These are phyloP conservation scores for Helobdella robusta DNA, from an alignment of 2,888 invertebrate genomes.

Conservation along the genomic window DNA sequence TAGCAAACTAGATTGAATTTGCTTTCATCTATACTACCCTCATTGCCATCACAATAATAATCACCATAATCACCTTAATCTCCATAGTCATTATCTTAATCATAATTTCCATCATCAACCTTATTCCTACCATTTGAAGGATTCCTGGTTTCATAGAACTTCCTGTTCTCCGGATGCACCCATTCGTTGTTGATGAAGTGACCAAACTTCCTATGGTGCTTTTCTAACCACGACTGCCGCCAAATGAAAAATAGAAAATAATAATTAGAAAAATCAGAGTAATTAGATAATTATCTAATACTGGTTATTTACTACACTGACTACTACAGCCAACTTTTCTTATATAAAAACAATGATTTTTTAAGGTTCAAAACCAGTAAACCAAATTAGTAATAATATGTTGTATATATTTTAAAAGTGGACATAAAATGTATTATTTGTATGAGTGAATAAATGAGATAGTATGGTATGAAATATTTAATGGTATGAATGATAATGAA, in stretches of 20 bases:
- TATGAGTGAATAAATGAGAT: too few relatives aligned
- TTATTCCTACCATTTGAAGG: slow-evolving; percentile 43
- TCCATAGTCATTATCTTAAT: slow-evolving; percentile 17
- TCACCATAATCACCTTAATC: slow-evolving; percentile 20
- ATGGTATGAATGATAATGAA: too few relatives aligned
- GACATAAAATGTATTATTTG: not conserved
- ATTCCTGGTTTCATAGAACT: slow-evolving; percentile 43
- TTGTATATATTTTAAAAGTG: not conserved
- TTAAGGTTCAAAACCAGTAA: too few relatives aligned
- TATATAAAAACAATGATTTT: too few relatives aligned
- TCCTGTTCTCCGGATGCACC: slow-evolving; percentile 44
- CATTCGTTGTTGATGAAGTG: slow-evolving; percentile 47
- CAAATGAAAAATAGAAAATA: not conserved
- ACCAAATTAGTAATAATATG: not conserved
- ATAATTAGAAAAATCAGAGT: not conserved
- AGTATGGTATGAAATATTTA: too few relatives aligned
- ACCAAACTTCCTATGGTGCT: slow-evolving; percentile 44
- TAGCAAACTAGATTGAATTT: too few relatives aligned
- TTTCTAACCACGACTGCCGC: slow-evolving; percentile 46
- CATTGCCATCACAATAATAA: slow-evolving; percentile 17
- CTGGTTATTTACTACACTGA: too few relatives aligned
- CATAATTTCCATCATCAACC: slow-evolving; percentile 17
- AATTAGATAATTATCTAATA: not conserved
- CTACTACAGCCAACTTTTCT: too few relatives aligned
- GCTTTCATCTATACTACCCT: slow-evolving; percentile 4